Base-by-base conservation (phyloP, 1,140 invertebrate genomes). In the Psilanteris sp. region DNA sequence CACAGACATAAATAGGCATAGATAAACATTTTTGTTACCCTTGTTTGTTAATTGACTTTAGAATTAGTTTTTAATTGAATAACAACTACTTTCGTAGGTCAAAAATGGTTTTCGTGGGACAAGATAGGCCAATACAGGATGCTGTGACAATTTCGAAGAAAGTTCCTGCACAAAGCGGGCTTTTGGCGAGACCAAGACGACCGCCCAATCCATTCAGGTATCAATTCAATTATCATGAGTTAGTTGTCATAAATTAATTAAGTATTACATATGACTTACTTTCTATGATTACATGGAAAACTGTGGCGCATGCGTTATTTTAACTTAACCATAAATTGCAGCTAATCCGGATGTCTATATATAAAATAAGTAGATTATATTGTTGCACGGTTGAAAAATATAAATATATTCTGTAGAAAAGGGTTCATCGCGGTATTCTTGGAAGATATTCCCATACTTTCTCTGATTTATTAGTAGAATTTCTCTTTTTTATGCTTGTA, bases 41-140 rank as follows among this genome's bases (percentile, higher is more conserved):
- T n/a, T n/a, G n/a, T n/a, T n/a, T n/a, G n/a, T n/a, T n/a, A n/a
- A n/a, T n/a, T n/a, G n/a, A n/a, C n/a, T n/a, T n/a, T n/a, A n/a
- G n/a, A n/a, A n/a, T n/a, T n/a, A n/a, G n/a, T n/a, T n/a, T n/a
- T n/a, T n/a, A n/a, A n/a, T n/a, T n/a, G n/a, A n/a, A n/a, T n/a
- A n/a, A n/a, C n/a, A n/a, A n/a, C n/a, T n/a, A n/a, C 52, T 73
- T 64, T 10, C 5, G 4, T 43, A 87, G 89, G 81, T 94, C 93
- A 0, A 95, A 95, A 81, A 95, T 93, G 77, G 89, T 95, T 3
- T 95, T 89, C 76, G 94, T 95, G 18, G 94, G 94, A 13, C 90
- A 91, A 44, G 90, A 93, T 67, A 87, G 91, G 46, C 90, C 92
- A 7, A 92, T 95, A 26, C 73, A 92, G 79, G 91, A 93, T 26